Conservation (phyloP, 2,113 vertebrate species). For the Dermatemys mawii region DNA sequence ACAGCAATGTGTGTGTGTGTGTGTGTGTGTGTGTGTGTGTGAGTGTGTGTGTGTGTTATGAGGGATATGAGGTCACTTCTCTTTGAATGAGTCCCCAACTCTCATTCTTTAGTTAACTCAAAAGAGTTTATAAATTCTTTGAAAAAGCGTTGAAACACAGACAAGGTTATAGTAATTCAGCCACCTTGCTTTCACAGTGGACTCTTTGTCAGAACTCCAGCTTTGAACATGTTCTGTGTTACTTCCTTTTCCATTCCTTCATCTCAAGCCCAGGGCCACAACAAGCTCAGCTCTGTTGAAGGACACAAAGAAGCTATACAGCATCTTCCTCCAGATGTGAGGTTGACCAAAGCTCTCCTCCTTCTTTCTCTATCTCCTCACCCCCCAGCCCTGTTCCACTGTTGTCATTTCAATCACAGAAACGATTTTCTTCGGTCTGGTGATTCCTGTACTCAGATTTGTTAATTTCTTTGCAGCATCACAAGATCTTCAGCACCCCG, state of each 20-base stretch:
- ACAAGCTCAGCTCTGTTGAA: constrained; percentile 55
- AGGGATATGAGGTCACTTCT: constrained; percentile 31
- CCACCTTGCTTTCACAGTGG: constrained; percentile 19
- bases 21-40: background rate
- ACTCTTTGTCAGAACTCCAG: constrained; percentile 8
- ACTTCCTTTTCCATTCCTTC: constrained; percentile 10
- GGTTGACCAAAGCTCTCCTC: fast-evolving
- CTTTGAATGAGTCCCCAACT: background rate
- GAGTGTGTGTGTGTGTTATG: background rate
- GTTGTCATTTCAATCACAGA: fast-evolving
- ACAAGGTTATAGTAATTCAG: background rate
- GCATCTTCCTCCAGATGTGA: background rate
- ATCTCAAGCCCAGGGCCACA: background rate
- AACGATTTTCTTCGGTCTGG: background rate
- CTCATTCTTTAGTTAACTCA: background rate
- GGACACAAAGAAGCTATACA: constrained; percentile 44
- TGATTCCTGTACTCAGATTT: background rate
- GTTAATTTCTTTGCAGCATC: background rate
- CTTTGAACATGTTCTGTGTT: constrained; percentile 15
- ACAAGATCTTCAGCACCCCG: background rate
- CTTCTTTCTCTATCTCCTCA: background rate
- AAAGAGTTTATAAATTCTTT: fast-evolving
- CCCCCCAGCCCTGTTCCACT: background rate
- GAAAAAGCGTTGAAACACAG: constrained; percentile 16
- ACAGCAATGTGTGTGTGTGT: background rate